Percentiles rank a stretch among this genome's conserved stretches.
Evolutionary conservation across 2,113 vertebrate genomes (phyloP).

Genomic region (Parus major): DNA sequence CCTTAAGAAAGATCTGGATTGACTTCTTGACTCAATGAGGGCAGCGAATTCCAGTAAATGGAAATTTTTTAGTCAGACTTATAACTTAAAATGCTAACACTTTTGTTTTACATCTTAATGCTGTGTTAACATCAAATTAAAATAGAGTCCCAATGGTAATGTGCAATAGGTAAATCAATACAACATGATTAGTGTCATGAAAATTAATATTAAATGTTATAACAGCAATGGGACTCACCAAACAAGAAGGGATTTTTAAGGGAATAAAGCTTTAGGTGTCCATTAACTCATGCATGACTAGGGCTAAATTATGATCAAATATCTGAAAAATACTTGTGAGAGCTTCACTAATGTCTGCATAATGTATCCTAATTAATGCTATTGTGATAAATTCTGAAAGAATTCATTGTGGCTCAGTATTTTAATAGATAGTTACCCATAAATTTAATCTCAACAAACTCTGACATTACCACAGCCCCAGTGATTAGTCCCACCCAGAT

Average conservation of each 20-base stretch:
- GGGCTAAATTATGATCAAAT: conserved; percentile 62
- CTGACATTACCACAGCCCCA: neutral
- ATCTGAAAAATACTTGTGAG: conserved; percentile 64
- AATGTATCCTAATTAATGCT: conserved; percentile 61
- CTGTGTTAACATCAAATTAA: conserved; percentile 61
- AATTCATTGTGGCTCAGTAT: conserved; percentile 37
- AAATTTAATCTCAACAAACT: conserved; percentile 33
- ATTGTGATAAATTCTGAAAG: conserved; percentile 60
- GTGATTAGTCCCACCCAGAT: neutral
- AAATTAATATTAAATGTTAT: conserved; percentile 67
- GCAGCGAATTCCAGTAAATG: conserved; percentile 9
- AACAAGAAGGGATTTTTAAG: conserved; percentile 2
- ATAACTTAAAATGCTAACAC: neutral
- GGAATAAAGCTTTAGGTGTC: conserved; percentile 42
- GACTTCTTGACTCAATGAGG: neutral
- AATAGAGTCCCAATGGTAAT: conserved; percentile 59
- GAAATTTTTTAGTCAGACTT: conserved; percentile 38
- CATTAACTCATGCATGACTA: conserved; percentile 70
- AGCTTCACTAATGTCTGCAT: conserved; percentile 52
- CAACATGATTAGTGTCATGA: conserved; percentile 54
- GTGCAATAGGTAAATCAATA: conserved; percentile 65
- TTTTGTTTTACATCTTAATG: conserved; percentile 61
- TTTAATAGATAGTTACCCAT: neutral
- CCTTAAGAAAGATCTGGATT: neutral
- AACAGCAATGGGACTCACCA: conserved; percentile 30